Conservation (phyloP, 2,113 vertebrate species). For the Ceyx margarethae region DNA sequence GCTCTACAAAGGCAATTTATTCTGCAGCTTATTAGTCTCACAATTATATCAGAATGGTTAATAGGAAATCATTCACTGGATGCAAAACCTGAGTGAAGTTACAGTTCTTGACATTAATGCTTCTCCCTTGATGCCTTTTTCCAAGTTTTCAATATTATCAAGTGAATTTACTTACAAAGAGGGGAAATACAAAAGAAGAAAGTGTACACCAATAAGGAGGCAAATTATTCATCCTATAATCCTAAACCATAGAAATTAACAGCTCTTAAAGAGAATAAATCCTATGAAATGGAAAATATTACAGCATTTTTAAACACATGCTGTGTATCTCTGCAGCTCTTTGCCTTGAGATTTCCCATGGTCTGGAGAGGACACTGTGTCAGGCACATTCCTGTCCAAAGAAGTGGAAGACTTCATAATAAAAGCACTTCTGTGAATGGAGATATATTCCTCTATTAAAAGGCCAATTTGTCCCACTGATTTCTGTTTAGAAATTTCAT, state of each 20-base stretch:
- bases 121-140: background rate
- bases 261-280: background rate
- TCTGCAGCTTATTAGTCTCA: background rate
- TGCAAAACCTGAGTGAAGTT: background rate
- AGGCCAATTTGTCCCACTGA: fast-evolving
- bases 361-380: background rate
- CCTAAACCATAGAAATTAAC: background rate
- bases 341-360: background rate
- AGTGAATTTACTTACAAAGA: background rate
- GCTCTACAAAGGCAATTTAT: background rate
- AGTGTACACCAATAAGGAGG: background rate
- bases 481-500: background rate
- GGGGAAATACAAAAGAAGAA: background rate
- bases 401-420: background rate
- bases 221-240: background rate
- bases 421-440: background rate
- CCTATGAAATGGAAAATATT: background rate
- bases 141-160: background rate
- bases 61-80: background rate
- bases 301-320: background rate
- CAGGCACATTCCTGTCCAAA: background rate
- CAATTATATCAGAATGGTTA: background rate
- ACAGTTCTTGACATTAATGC: background rate
- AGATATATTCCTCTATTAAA: background rate
- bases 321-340: background rate